phyloP scores from a whole-genome alignment of 2,797 vertebrate genomes.

The Tangara arthus region DNA sequence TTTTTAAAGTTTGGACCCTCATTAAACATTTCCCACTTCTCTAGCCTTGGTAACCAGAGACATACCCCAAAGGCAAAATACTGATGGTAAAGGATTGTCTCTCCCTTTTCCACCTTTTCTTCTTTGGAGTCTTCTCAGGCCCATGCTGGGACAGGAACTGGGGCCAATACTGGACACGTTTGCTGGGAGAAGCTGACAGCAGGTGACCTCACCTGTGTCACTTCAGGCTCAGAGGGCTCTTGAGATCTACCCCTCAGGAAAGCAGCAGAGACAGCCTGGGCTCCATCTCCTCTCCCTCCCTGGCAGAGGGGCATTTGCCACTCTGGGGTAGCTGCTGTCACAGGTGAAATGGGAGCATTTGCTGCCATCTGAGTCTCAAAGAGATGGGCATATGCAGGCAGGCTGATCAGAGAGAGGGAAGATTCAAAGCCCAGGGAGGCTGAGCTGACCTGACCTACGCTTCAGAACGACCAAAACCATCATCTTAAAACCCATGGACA shows the following conservation, averaged over 20 bases:
- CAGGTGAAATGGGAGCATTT: fast-evolving
- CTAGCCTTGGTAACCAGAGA: background rate
- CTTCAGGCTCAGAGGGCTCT: background rate
- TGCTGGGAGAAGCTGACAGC: background rate
- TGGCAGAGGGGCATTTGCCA: background rate
- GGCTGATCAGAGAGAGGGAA: background rate
- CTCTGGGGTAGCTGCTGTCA: background rate
- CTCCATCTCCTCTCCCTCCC: fast-evolving
- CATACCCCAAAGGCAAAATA: background rate
- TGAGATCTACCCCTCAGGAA: background rate
- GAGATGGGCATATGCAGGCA: background rate
- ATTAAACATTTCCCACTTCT: background rate
- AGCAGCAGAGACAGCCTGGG: background rate
- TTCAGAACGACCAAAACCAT: background rate
- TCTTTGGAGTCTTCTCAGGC: background rate
- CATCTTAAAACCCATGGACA: background rate
- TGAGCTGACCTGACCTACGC: background rate
- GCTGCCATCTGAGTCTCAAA: background rate
- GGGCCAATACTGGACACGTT: fast-evolving
- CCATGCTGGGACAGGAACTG: background rate
- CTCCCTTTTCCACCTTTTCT: background rate
- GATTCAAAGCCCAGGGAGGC: background rate
- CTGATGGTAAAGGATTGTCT: background rate
- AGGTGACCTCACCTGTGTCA: background rate
- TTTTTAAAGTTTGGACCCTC: background rate